Base-by-base conservation (phyloP, 2,888 invertebrate genomes). In the Lymantria monacha region DNA sequence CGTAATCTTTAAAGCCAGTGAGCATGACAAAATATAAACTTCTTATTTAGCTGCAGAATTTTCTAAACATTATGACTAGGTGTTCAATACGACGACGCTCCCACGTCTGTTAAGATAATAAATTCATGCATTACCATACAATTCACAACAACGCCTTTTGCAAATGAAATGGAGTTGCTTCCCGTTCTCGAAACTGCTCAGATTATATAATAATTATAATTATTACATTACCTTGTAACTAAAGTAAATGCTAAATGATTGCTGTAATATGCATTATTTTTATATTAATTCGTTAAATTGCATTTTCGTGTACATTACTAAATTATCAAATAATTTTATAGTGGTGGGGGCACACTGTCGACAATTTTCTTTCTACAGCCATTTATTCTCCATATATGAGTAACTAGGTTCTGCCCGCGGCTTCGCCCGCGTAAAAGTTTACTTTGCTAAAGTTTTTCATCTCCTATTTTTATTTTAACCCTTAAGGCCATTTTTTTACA, bases 71-170 rank as follows among this genome's bases (percentile, higher is more conserved):
- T 50, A 57, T 66, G 59, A 71, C 70, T 69, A 69, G 61, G 67
- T 66, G 59, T 65, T 56, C 59, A 61, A 46, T 49, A 56, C 53
- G 47, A 56, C 53, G 47, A 56, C 58, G 70, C 71, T 85, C 86
- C 85, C 84, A 87, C 85, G 78, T 74, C 62, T 69, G 66, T 79
- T 77, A 74, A 70, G 67, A 71, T 75, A 79, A 80, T 83, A 78
- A 75, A 80, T 72, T 72, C 68, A 70, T 71, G 66, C 59, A 71
- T 88, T 88, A 81, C 63, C 86, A 87, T 87, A 88, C 87, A 87
- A 87, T 87, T 68, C 79, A 69, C 70, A 72, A 66, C 63, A 59
- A 74, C 79, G 78, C 80, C 81, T 77, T 72, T 74, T 63, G 57
- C 72, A 72, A 78, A 74, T 76, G 76, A 75, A 74, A 76, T 81